These are phyloP conservation scores for Sericinus montela DNA, from an alignment of 2,888 invertebrate species.

Conservation along the genomic window DNA sequence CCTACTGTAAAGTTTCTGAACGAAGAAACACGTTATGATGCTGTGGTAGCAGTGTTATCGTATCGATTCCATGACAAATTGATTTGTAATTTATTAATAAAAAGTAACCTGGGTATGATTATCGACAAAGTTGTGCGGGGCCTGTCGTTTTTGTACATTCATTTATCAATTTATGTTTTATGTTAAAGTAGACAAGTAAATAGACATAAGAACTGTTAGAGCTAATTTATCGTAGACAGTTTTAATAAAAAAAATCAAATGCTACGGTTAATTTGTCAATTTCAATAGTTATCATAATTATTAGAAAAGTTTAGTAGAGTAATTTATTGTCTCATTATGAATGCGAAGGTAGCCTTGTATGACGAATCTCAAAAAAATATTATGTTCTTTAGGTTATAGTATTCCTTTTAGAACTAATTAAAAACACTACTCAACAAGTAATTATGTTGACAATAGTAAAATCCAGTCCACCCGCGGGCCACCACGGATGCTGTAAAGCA, in stretches of 20 bases:
- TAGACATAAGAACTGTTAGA: neutral
- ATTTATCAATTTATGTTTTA: constrained; percentile 3
- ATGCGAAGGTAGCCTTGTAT: too few relatives aligned
- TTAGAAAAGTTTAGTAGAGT: neutral
- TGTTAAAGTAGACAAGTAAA: neutral
- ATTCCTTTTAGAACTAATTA: too few relatives aligned
- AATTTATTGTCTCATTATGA: too few relatives aligned
- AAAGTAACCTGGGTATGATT: neutral
- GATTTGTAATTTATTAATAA: constrained; percentile 21
- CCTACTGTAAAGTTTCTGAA: constrained; percentile 7
- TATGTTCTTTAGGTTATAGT: too few relatives aligned
- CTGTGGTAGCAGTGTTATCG: constrained; percentile 5
- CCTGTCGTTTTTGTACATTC: neutral
- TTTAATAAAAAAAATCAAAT: neutral
- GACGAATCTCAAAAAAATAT: too few relatives aligned
- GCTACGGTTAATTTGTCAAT: neutral
- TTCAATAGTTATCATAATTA: neutral
- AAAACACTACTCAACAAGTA: too few relatives aligned
- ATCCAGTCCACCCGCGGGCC: too few relatives aligned
- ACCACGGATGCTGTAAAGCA: too few relatives aligned
- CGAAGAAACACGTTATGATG: constrained; percentile 6
- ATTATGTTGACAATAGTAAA: too few relatives aligned
- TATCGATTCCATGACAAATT: constrained; percentile 17
- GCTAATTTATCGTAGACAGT: constrained; percentile 2
- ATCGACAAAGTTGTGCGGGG: constrained; percentile 2